A percentile compares a stretch with the other conserved stretches of the same genome.
These are phyloP conservation scores for Cryptocephalus primarius DNA, from an alignment of 2,888 invertebrate genomes.

Conservation along the genomic window DNA sequence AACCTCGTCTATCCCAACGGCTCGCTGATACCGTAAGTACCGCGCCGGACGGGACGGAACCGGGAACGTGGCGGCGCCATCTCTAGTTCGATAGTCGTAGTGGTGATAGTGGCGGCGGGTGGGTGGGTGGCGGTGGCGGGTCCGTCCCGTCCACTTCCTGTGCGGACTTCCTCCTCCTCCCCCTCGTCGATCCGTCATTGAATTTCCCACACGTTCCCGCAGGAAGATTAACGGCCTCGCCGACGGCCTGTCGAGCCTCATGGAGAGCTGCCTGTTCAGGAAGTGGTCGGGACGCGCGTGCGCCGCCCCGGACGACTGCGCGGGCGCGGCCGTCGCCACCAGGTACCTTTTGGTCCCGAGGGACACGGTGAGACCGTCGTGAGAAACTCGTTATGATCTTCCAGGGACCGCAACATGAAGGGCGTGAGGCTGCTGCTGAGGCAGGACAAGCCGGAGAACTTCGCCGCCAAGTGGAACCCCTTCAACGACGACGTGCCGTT, in stretches of 20 bases:
- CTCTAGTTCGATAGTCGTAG: no score
- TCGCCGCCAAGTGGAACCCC: conserved; percentile 75
- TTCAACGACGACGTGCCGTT: conserved; percentile 70
- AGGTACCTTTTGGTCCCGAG: no score
- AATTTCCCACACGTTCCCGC: conserved; percentile 66
- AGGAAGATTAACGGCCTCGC: conserved; percentile 63
- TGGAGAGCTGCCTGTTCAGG: conserved; percentile 55
- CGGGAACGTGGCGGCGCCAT: no score
- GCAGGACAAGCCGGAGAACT: conserved; percentile 53
- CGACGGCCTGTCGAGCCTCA: conserved; percentile 55
- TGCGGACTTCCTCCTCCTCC: conserved; percentile 63
- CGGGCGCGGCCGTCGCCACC: no score
- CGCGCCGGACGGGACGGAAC: no score
- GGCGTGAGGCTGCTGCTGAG: conserved; percentile 74
- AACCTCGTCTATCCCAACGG: conserved; percentile 71
- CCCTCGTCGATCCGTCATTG: conserved; percentile 71
- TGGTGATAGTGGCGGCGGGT: no score
- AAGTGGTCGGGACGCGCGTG: neutral
- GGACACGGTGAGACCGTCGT: no score
- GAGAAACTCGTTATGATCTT: conserved; percentile 7
- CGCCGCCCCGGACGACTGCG: no score
- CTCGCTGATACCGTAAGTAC: conserved; percentile 80
- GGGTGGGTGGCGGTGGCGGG: conserved; percentile 45
- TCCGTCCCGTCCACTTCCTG: conserved; percentile 57
- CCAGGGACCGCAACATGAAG: conserved; percentile 58